Base-by-base conservation (phyloP, 1,140 invertebrate genomes). In the Drosophila arizonae region DNA sequence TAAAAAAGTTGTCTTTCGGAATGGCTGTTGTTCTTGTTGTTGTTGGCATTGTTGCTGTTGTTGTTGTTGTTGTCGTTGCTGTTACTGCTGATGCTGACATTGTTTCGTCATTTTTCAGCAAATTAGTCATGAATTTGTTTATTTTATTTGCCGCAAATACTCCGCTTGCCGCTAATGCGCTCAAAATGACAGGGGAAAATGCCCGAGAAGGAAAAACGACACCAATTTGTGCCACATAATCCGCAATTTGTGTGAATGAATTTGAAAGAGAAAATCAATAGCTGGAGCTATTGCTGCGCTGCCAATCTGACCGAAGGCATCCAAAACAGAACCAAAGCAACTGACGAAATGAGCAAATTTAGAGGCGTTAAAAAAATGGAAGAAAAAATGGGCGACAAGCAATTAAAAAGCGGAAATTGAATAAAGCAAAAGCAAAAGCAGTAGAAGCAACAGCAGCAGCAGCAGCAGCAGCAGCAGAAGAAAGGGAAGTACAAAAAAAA, bases 61-160 rank as follows among this genome's bases (percentile, higher is more conserved):
- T 30, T 68, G 51, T 30, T 52, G 52, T 30, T 39, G 52, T 33
- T 24, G 21, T 24, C 21, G 21, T 24, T 24, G 21, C 2, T 24
- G 46, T 36, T 65, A n/a, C 15, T 68, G 51, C 28, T 52, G 65
- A 45, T 63, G 72, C 64, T 72, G 76, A 78, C 82, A 72, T 73
- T 86, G 64, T 87, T 87, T 75, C 81, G 67, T 76, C 76, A 87
- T 79, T 81, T 72, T 76, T 87, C 56, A 76, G 67, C 78, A 87
- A 86, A 86, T 86, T 86, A 86, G 81, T 86, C 81, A 76, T 79
- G 76, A 76, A 81, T 64, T 82, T 87, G 71, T 72, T 54, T 68
- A 76, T 69, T 81, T 77, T 81, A 86, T 86, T 81, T 85, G 78
- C 64, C 58, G 28, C 63, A 52, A 72, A 54, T 65, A 80, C 71